A percentile compares a stretch with the other conserved stretches of the same genome.
Conservation (phyloP, 2,797 vertebrate species). For the Manis javanica region DNA sequence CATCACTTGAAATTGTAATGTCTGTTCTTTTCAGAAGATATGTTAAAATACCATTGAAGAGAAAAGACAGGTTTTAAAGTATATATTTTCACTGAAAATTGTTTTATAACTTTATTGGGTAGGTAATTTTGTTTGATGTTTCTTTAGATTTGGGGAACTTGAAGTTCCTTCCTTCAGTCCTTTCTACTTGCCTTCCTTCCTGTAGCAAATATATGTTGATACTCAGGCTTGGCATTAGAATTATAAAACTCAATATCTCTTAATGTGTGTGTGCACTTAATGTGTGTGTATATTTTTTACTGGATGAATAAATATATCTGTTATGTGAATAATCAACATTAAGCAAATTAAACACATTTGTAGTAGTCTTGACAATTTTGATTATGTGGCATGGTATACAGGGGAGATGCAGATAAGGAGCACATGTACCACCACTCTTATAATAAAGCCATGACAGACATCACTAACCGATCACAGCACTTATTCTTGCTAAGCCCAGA, state of each 20-base stretch:
- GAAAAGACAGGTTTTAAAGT: background rate
- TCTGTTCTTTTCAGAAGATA: slow-evolving; percentile 3
- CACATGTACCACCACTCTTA: background rate
- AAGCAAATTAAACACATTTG: background rate
- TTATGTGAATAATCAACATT: background rate
- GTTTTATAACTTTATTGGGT: background rate
- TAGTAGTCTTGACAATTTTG: background rate
- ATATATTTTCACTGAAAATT: background rate
- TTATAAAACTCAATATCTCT: background rate
- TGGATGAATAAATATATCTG: background rate
- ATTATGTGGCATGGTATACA: background rate
- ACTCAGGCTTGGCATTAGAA: background rate
- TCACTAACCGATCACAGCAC: background rate
- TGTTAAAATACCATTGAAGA: slow-evolving; percentile 12
- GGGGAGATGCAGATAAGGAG: background rate
- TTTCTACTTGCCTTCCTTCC: background rate
- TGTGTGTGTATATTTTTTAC: background rate
- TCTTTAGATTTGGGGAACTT: background rate
- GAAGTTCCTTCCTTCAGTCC: background rate
- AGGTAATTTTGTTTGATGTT: slow-evolving; percentile 10
- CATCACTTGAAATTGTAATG: background rate
- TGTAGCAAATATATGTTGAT: background rate
- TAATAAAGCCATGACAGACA: background rate
- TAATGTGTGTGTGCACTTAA: background rate
- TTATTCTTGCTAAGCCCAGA: background rate